These are phyloP conservation scores for Gallinago media DNA, from an alignment of 2,113 vertebrate genomes.

Conservation along the genomic window DNA sequence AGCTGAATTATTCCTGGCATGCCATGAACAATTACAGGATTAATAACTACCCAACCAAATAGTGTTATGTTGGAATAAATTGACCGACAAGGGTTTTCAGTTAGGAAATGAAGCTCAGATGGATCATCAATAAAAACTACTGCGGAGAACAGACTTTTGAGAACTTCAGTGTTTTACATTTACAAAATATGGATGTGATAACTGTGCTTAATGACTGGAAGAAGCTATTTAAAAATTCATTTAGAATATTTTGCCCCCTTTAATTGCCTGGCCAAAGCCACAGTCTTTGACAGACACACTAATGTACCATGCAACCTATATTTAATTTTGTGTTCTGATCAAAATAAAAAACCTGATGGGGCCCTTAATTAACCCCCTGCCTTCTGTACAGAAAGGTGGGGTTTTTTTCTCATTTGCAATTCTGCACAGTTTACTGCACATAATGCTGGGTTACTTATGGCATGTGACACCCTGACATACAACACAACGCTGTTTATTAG, in stretches of 20 bases:
- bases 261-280: conserved; percentile 71
- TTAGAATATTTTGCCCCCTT: conserved; percentile 73
- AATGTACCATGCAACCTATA: conserved; percentile 70
- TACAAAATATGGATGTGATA: conserved; percentile 70
- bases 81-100: conserved; percentile 81
- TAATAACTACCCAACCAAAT: conserved; percentile 79
- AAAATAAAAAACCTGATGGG: conserved; percentile 23
- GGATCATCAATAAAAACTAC: conserved; percentile 80
- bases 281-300: conserved; percentile 65
- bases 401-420: background rate
- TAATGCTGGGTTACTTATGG: background rate
- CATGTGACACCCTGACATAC: background rate
- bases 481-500: background rate
- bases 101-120: conserved; percentile 80
- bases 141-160: conserved; percentile 64
- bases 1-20: conserved; percentile 82
- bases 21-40: conserved; percentile 81
- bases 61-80: conserved; percentile 82
- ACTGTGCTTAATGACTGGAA: conserved; percentile 76
- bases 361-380: conserved; percentile 37
- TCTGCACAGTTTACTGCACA: background rate
- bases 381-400: background rate
- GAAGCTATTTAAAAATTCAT: conserved; percentile 76
- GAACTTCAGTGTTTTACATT: conserved; percentile 69
- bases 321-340: conserved; percentile 63